These are phyloP conservation scores for Melospiza melodia DNA, from an alignment of 2,113 vertebrate species.

Conservation along the genomic window DNA sequence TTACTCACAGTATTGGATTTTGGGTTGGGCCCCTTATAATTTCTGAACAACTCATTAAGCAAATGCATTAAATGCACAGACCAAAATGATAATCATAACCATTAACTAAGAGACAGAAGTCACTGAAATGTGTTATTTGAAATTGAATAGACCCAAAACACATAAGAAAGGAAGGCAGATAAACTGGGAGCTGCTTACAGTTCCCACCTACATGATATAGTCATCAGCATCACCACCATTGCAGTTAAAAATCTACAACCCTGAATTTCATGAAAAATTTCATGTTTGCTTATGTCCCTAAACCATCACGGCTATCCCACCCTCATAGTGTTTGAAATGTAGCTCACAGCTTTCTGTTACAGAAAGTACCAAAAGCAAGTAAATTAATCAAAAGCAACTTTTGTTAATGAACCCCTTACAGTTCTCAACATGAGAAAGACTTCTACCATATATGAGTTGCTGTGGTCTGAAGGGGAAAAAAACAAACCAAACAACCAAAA, in stretches of 20 bases:
- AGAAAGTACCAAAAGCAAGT: neutral
- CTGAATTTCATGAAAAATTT: neutral
- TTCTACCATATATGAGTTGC: neutral
- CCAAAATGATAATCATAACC: neutral
- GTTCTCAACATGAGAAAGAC: neutral
- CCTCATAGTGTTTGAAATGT: neutral
- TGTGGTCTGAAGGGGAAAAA: neutral
- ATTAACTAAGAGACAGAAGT: neutral
- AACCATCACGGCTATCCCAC: neutral
- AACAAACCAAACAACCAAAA: neutral
- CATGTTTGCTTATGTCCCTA: neutral
- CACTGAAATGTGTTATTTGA: neutral
- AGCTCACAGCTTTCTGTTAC: neutral
- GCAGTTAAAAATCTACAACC: neutral
- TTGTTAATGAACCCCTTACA: neutral
- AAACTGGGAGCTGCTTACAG: neutral
- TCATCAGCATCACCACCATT: neutral
- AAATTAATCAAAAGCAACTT: neutral
- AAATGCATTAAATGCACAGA: neutral
- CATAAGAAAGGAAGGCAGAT: neutral
- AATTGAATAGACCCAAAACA: neutral
- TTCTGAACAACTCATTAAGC: neutral
- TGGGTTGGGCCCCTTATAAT: neutral
- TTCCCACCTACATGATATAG: accelerated
- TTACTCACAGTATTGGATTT: neutral